Percentiles rank a stretch among this genome's conserved stretches.
These are phyloP conservation scores for Paraplagusia blochii DNA, from an alignment of 2,113 vertebrate genomes.

Conservation along the genomic window DNA sequence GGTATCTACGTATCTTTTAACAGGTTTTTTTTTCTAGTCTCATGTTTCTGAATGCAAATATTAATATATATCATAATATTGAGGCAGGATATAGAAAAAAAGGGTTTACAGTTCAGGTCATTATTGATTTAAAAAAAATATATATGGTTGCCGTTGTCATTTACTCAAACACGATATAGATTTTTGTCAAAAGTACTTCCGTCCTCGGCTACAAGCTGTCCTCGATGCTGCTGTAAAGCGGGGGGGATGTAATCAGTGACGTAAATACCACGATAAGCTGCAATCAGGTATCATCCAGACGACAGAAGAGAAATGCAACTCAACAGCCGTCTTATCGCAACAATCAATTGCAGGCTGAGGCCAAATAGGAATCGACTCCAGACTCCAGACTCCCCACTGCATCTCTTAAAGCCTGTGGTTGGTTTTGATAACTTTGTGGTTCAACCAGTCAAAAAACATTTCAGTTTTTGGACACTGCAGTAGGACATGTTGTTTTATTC, in stretches of 20 bases:
- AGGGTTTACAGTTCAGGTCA: background rate
- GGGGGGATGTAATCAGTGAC: slow-evolving; percentile 45
- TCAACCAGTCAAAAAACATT: background rate
- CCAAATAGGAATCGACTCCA: slow-evolving; percentile 67
- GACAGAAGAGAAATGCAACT: slow-evolving; percentile 54
- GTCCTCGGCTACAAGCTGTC: slow-evolving; percentile 2
- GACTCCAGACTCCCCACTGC: slow-evolving; percentile 37
- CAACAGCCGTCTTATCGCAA: slow-evolving; percentile 57
- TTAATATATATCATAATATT: too few species aligned
- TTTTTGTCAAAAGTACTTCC: background rate
- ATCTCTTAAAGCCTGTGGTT: slow-evolving; percentile 27
- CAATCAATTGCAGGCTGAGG: slow-evolving; percentile 46
- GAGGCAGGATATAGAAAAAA: too few species aligned
- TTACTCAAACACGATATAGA: background rate
- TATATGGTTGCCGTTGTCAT: background rate
- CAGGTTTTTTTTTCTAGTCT: too few species aligned
- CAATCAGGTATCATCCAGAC: slow-evolving; percentile 64
- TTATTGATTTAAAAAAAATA: background rate
- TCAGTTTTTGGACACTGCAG: slow-evolving; percentile 22
- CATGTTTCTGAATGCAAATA: too few species aligned
- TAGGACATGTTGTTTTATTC: slow-evolving; percentile 38
- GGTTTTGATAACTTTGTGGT: background rate
- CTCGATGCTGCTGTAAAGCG: slow-evolving; percentile 11
- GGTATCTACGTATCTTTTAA: too few species aligned
- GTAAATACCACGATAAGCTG: slow-evolving; percentile 56